A percentile compares a stretch with the other conserved stretches of the same genome.
These are phyloP conservation scores for Cataglyphis livida DNA, from an alignment of 2,888 invertebrate genomes.

Conservation along the genomic window DNA sequence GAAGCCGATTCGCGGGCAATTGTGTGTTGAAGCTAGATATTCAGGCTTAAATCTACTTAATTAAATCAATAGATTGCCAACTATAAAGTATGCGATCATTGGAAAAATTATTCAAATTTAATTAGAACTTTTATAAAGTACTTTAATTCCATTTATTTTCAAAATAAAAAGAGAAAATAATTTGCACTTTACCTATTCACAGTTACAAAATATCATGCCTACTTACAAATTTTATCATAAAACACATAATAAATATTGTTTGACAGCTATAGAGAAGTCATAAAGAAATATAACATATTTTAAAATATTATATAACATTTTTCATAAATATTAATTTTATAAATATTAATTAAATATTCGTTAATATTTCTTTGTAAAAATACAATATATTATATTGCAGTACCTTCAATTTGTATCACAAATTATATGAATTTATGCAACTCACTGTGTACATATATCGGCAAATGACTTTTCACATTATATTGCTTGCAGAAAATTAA, in stretches of 20 bases:
- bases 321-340: background rate
- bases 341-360: slow-evolving; percentile 5
- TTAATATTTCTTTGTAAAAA: background rate
- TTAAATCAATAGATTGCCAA: slow-evolving; percentile 72
- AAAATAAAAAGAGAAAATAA: background rate
- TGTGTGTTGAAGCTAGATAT: slow-evolving; percentile 45
- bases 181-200: background rate
- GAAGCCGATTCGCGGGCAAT: slow-evolving; percentile 52
- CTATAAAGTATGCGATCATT: slow-evolving; percentile 1
- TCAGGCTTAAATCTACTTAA: slow-evolving; percentile 62
- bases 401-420: background rate
- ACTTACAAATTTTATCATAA: background rate
- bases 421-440: background rate
- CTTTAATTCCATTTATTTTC: background rate
- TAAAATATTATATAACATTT: background rate
- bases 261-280: background rate
- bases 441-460: background rate
- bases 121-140: background rate
- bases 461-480: background rate
- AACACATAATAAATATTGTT: background rate
- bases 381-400: background rate
- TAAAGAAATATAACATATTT: background rate
- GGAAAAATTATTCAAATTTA: slow-evolving; percentile 10
- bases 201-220: background rate
- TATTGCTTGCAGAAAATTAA: background rate